Percentiles rank a stretch among this genome's conserved stretches.
Conservation (phyloP, 2,888 invertebrate species). For the Xanthorhoe spadicearia region DNA sequence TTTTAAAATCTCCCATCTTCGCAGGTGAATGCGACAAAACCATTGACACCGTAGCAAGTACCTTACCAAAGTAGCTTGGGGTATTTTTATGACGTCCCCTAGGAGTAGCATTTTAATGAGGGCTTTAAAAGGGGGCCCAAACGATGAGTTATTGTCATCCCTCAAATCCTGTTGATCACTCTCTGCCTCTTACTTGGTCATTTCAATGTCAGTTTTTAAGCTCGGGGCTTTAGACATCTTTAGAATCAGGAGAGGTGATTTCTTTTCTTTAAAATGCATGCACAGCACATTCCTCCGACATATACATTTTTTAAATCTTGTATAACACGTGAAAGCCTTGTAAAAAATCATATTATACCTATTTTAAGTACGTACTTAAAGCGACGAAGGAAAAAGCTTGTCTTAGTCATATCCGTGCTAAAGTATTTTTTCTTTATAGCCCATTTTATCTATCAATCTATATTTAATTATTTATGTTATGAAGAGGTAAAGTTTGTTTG, state of each 20-base stretch:
- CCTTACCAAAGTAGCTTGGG: constrained; percentile 45
- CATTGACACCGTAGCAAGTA: constrained; percentile 35
- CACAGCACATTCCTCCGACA: no score
- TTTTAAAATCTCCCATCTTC: constrained; percentile 3
- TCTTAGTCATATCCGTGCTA: no score
- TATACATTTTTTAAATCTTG: no score
- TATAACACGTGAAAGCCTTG: no score
- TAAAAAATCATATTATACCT: no score
- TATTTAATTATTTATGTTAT: no score
- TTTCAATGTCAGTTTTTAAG: constrained; percentile 38
- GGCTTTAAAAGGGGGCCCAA: constrained; percentile 59
- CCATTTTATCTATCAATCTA: no score
- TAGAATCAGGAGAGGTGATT: background rate
- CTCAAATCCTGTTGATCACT: constrained; percentile 58
- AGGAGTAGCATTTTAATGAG: constrained; percentile 71
- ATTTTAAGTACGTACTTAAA: no score
- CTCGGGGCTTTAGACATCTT: constrained; percentile 1
- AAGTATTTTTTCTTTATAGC: no score
- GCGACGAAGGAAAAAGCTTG: no score
- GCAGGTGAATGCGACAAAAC: constrained; percentile 30
- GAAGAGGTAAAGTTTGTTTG: no score
- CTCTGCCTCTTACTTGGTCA: constrained; percentile 53
- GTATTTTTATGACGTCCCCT: constrained; percentile 64
- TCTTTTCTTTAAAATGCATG: background rate
- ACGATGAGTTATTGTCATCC: constrained; percentile 72